These are phyloP conservation scores for Brienomyrus brachyistius DNA, from an alignment of 2,113 vertebrate genomes.

Conservation along the genomic window DNA sequence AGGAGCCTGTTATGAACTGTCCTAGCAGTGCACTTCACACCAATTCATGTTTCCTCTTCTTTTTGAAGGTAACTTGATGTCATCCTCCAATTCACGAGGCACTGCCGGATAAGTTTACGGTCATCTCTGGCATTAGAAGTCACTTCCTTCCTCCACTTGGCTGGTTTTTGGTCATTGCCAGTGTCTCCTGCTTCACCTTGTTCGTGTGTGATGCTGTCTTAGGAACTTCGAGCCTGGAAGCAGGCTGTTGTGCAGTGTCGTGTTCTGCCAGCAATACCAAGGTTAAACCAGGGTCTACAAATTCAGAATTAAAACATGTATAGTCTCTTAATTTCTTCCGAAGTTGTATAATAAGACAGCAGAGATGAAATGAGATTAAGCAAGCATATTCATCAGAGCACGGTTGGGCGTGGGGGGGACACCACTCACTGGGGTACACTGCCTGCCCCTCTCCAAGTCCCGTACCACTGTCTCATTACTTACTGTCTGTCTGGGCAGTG, in stretches of 20 bases:
- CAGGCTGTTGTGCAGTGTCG: neutral
- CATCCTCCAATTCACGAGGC: neutral
- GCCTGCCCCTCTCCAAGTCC: neutral
- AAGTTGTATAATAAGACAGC: neutral
- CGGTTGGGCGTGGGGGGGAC: neutral
- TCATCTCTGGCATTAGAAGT: neutral
- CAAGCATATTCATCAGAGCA: neutral
- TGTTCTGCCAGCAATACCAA: neutral
- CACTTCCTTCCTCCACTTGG: neutral
- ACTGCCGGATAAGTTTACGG: neutral
- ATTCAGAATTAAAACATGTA: neutral
- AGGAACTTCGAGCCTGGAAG: neutral
- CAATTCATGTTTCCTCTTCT: neutral
- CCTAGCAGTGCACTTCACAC: neutral
- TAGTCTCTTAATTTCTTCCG: neutral
- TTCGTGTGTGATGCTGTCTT: neutral
- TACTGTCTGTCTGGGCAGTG: neutral
- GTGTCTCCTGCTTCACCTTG: neutral
- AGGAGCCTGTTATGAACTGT: neutral
- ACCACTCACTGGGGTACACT: neutral
- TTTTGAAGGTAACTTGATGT: neutral
- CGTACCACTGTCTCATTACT: neutral
- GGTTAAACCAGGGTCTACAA: neutral
- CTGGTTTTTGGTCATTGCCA: neutral
- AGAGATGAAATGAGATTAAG: neutral